Base-by-base conservation (phyloP, 2,888 invertebrate genomes). In the Odontocerum albicorne region DNA sequence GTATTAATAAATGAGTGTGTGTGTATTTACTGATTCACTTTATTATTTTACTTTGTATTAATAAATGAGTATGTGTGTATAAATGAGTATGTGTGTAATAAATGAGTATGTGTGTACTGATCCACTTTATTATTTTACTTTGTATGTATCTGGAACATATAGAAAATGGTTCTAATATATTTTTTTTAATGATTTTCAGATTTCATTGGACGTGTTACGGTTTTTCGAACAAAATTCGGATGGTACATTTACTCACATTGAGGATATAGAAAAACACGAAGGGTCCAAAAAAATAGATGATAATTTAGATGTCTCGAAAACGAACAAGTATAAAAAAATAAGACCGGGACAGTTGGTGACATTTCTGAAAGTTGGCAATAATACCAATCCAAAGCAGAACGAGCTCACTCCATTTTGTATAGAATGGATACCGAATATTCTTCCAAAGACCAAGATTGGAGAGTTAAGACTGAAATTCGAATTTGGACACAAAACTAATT, bases 381-480 rank as follows among this genome's bases (percentile, higher is more conserved):
- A 35, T 64, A 66, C 35, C 62, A n/a, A n/a, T n/a, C 65, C 8
- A 4, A 67, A 70, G 36, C 68, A 70, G 59, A 55, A 45, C 51
- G 80, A 85, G 43, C 82, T 81, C 59, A 84, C 79, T 50, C 86
- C 83, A 13, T 84, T 90, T 66, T 72, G 84, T 20, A 82, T 91
- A 36, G 87, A 88, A 66, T 91, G 90, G 90, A 84, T 85, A 55
- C 88, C 89, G 0, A 84, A 87, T 65, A 81, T 88, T 49, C 73
- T 87, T 46, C 85, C 85, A 4, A 73, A 80, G 60, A 84, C 85
- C 27, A 81, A 83, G 63, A 83, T 88, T 59, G 90, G 90, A 4
- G 85, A 89, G 66, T 71, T 91, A 53, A 77, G 84, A 59, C 77
- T 91, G 49, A 81, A 82, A 62, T 90, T 88, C 67, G 84, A 86